phyloP scores from a whole-genome alignment of 2,888 invertebrate species.

The Pemphredon lugubris region DNA sequence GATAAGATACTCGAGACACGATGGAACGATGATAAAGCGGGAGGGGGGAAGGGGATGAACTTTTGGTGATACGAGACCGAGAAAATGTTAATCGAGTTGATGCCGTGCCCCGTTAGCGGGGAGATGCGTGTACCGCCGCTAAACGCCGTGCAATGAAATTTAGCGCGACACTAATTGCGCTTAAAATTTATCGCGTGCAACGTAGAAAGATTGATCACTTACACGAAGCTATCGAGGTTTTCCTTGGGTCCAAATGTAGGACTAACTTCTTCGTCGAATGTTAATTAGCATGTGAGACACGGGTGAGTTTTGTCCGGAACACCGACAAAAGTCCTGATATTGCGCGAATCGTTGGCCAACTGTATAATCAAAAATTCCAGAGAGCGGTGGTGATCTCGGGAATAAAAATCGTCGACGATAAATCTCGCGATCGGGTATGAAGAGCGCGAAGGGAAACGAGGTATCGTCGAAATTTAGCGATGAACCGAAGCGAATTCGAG shows the following conservation, averaged over 20 bases:
- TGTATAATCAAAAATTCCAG: too few species aligned
- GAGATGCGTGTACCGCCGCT: neutral
- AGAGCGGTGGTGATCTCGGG: too few species aligned
- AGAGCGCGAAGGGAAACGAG: too few species aligned
- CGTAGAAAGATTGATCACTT: slow-evolving; percentile 28
- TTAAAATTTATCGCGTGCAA: neutral
- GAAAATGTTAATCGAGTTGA: too few species aligned
- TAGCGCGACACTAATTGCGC: neutral
- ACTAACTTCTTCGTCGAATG: slow-evolving; percentile 17
- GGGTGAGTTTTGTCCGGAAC: neutral
- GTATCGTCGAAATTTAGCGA: too few species aligned
- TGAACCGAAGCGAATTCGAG: too few species aligned
- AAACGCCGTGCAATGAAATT: neutral
- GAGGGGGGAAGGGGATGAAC: too few species aligned
- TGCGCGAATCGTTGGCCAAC: too few species aligned
- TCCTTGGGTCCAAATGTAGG: slow-evolving; percentile 21
- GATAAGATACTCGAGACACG: neutral
- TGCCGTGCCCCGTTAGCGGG: neutral
- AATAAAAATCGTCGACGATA: too few species aligned
- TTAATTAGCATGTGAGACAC: neutral
- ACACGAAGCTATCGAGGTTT: slow-evolving; percentile 29
- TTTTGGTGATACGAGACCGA: too few species aligned
- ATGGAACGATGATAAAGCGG: neutral
- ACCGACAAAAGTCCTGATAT: too few species aligned
- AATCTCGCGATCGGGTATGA: too few species aligned